Base-by-base conservation (phyloP, 2,113 vertebrate genomes). In the Ptyas mucosa region DNA sequence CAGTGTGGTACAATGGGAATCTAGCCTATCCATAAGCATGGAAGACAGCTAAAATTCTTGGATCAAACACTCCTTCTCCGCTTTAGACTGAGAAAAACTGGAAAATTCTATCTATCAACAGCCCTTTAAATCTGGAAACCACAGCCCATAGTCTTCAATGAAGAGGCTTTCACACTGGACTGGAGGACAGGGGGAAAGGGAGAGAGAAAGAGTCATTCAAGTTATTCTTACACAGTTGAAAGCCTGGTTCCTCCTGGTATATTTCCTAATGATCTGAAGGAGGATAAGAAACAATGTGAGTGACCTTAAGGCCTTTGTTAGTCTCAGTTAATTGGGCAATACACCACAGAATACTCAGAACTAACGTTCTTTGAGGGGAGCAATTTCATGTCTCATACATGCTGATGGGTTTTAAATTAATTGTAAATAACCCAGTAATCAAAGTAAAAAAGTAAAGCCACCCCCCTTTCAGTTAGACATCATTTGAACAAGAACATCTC, bases 371-470 rank as follows among this genome's bases (percentile, higher is more conserved):
- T 86, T 1, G 58, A 26, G 94, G 92, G 18, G 55, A 93, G 85
- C 0, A 93, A 92, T n/a, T 91, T 93, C 57, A 95, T 23, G 46
- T 90, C 8, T 93, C 90, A 23, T 21, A 87, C 2, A 93, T 89
- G 55, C 9, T 81, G 10, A 12, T 93, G 26, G 34, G 46, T 93
- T 90, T 7, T 94, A 94, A 94, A 92, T 93, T 91, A 94, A 92
- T 10, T 0, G 0, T 87, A 91, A 2, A 53, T 61, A 88, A 57
- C 18, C 5, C 61, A 69, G 29, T 69, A 81, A 81, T 55, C 34
- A 95, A 93, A 91, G 24, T n/a, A 3, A 89, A 93, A 88, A 69
- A 69, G 29, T n/a, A n/a, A 69, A n/a, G 5, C 64, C n/a, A 69
- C 29, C 12, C 57, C 57, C 24, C 24, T 26, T 26, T 69, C 12